Percentiles rank a stretch among this genome's conserved stretches.
Evolutionary conservation across 1,140 invertebrate genomes (phyloP).

Genomic region (Scaptodrosophila lebanonensis): DNA sequence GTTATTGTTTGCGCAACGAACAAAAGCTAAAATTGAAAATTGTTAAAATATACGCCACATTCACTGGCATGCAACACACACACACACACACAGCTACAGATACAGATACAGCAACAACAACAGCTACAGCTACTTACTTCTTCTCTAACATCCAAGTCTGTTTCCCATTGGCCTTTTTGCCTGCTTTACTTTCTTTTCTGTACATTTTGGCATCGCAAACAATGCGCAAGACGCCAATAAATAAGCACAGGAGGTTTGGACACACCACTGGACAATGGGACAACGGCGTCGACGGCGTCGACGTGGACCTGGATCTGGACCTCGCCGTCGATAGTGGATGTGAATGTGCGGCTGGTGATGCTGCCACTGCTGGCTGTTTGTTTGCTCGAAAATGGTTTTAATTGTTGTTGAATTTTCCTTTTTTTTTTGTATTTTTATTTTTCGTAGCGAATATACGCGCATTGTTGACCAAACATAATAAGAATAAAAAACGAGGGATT

Average conservation of each 20-base stretch:
- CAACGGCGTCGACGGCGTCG: constrained; percentile 5
- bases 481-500: constrained; percentile 38
- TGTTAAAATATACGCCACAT: constrained; percentile 59
- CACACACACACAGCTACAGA: constrained; percentile 15
- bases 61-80: too few species aligned
- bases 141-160: constrained; percentile 33
- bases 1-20: constrained; percentile 56
- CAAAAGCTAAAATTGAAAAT: constrained; percentile 75
- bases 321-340: constrained; percentile 3
- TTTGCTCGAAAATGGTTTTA: constrained; percentile 68
- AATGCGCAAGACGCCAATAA: constrained; percentile 71
- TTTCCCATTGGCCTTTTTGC: constrained; percentile 63
- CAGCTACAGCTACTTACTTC: constrained; percentile 58
- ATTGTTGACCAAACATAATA: constrained; percentile 72
- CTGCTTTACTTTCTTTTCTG: constrained; percentile 60
- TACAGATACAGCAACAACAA: constrained; percentile 14
- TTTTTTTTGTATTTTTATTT: constrained; percentile 23
- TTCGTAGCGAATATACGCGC: constrained; percentile 39
- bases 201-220: constrained; percentile 46
- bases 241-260: constrained; percentile 54
- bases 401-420: constrained; percentile 57
- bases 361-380: constrained; percentile 59
- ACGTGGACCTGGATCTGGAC: not conserved
- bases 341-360: too few species aligned
- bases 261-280: constrained; percentile 25